These are phyloP conservation scores for Rostratula benghalensis DNA, from an alignment of 2,113 vertebrate species.

Conservation along the genomic window DNA sequence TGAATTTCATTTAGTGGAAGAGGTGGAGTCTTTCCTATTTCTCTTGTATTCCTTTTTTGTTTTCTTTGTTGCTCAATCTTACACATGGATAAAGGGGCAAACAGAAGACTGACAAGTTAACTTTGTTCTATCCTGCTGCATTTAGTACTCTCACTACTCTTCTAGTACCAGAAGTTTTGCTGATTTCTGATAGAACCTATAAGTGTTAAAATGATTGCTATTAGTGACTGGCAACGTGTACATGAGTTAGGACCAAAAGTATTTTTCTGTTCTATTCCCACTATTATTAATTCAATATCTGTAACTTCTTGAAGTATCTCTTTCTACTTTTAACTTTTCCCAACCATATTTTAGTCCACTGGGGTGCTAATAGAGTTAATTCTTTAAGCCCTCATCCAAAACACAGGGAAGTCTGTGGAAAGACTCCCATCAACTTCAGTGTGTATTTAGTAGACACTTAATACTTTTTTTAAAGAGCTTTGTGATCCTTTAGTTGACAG, in stretches of 20 bases:
- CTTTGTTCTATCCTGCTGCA: background rate
- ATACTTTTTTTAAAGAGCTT: background rate
- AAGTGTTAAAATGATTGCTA: background rate
- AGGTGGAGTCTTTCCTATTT: background rate
- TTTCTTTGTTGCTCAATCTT: background rate
- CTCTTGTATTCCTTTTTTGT: background rate
- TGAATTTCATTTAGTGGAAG: slow-evolving; percentile 6
- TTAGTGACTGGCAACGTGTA: background rate
- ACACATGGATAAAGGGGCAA: background rate
- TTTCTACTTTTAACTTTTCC: background rate
- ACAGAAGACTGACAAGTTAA: background rate
- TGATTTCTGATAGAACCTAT: background rate
- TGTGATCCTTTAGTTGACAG: background rate
- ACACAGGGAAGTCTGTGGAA: background rate
- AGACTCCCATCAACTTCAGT: background rate
- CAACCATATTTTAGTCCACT: background rate
- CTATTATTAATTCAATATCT: background rate
- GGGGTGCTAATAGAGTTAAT: background rate
- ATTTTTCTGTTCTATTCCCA: background rate
- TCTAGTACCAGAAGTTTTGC: background rate
- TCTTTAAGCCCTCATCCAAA: background rate
- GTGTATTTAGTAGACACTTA: background rate
- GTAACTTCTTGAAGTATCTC: background rate
- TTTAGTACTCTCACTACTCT: background rate
- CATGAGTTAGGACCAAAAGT: background rate